Evolutionary conservation across 2,113 vertebrate genomes (phyloP).

Genomic region (Setophaga coronata): DNA sequence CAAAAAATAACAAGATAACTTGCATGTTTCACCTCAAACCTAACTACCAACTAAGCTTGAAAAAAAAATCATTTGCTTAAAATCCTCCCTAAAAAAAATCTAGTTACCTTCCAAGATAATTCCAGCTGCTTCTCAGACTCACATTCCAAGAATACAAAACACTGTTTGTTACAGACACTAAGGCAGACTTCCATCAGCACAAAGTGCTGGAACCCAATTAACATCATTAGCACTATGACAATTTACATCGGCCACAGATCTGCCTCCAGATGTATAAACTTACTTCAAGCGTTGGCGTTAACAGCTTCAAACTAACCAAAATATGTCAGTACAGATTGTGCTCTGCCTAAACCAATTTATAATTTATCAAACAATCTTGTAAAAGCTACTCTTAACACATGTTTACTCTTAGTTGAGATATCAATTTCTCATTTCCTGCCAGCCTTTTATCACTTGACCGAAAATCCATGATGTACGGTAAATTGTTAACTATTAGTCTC

Average conservation of each 20-base stretch:
- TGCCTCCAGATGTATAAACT: not conserved
- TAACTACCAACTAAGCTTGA: not conserved
- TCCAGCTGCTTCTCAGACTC: not conserved
- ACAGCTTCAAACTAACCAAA: constrained; percentile 7
- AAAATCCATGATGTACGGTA: constrained; percentile 55
- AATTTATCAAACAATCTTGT: constrained; percentile 59
- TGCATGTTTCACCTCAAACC: not conserved
- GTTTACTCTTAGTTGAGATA: constrained; percentile 38
- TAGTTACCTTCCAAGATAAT: not conserved
- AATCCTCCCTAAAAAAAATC: not conserved
- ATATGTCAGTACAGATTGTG: not conserved
- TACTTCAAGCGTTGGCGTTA: not conserved
- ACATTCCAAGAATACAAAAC: not conserved
- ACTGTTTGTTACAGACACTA: not conserved
- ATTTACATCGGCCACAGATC: not conserved
- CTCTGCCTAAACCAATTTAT: constrained; percentile 42
- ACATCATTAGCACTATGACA: not conserved
- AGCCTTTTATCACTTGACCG: constrained; percentile 59
- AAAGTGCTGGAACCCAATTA: not conserved
- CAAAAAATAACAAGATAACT: not conserved
- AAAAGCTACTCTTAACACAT: constrained; percentile 43
- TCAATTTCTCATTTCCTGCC: constrained; percentile 65
- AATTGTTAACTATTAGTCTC: constrained; percentile 59
- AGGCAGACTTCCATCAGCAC: not conserved
- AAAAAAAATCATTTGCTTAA: not conserved